Conservation (phyloP, 2,888 invertebrate species). For the Arctia plantaginis region DNA sequence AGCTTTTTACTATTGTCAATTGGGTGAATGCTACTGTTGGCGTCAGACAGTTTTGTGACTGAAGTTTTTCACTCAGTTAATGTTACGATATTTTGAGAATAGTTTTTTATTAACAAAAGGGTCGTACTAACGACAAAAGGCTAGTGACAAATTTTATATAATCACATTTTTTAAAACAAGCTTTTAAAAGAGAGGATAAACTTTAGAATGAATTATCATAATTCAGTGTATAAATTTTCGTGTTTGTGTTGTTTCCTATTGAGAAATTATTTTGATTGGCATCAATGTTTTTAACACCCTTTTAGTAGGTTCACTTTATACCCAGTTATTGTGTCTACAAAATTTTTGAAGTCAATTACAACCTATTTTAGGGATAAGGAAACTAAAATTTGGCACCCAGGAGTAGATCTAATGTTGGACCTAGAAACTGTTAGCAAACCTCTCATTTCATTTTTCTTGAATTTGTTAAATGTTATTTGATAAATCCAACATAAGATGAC, state of each 20-base stretch:
- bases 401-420: too few relatives aligned
- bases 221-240: neutral
- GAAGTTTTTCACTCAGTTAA: neutral
- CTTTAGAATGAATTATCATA: neutral
- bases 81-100: neutral
- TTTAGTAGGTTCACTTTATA: neutral
- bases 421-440: too few relatives aligned
- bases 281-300: neutral
- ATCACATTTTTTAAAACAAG: neutral
- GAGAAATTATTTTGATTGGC: neutral
- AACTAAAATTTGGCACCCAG: neutral
- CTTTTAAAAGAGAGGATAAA: neutral
- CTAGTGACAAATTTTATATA: neutral
- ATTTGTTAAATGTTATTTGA: too few relatives aligned
- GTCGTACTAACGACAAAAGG: neutral
- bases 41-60: neutral
- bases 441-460: too few relatives aligned
- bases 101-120: neutral
- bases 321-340: too few relatives aligned
- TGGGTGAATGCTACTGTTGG: constrained; percentile 1
- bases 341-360: too few relatives aligned
- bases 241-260: neutral
- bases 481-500: too few relatives aligned
- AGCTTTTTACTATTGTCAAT: neutral
- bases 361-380: neutral